Evolutionary conservation across 2,113 vertebrate genomes (phyloP), one percentile per base, ranked within the genome.

Genomic region (Podarcis raffonei): DNA sequence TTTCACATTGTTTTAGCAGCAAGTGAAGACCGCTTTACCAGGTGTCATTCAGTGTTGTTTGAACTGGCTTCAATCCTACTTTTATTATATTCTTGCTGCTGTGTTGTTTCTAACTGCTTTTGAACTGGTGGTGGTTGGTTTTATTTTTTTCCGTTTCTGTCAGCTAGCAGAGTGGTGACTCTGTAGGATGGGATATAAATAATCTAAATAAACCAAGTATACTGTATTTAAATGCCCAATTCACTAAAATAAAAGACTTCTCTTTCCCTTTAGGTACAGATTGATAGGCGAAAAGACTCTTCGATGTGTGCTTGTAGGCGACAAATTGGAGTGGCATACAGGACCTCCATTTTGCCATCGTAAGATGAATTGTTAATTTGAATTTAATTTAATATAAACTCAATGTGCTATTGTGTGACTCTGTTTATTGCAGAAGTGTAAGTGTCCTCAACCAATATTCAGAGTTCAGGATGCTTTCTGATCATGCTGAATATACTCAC

Each of bases 251-350:
- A 6, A 81, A 22, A 62, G 53, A 79, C 18, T 68, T 20, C 66
- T 59, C 77, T 22, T 39, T 88, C 23, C 37, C 4, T 39, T 53
- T 83, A 95, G 95, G 87, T 93, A 87, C 85, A 88, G 27, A 0
- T 62, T 92, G 5, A 0, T 92, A 30, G 92, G 94, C 57, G 0
- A 1, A 0, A 0, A 4, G 0, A 18, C 48, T 20, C 23, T 37
- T 0, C 1, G 11, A 0, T 95, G 95, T 2, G 0, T 39, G 0
- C 1, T 91, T 35, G 0, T 0, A 0, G 25, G 0, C 5, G 35
- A 0, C 0, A 2, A 1, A 0, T 90, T 91, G 37, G 0, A 0
- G 1, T 95, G 95, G 95, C 0, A 2, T 7, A 0, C 0, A 0
- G 0, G 4, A 0, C 1, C 32, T 86, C 94, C 94, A 5, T 0